phyloP scores from a whole-genome alignment of 2,888 invertebrate species.

The Dasypogon diadema region DNA sequence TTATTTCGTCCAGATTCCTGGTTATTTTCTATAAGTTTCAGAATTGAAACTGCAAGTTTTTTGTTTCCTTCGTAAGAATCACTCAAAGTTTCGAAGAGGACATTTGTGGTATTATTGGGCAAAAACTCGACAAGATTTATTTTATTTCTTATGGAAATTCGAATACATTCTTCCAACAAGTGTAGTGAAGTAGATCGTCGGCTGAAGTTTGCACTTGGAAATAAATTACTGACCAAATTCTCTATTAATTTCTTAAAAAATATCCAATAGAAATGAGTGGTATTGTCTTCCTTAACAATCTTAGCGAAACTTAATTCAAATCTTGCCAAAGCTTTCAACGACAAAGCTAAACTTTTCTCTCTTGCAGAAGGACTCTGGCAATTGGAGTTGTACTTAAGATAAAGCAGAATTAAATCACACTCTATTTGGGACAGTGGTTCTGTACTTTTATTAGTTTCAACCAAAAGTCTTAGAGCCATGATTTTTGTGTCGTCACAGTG shows the following conservation, averaged over 20 bases:
- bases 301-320: constrained; percentile 69
- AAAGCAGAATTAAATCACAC: constrained; percentile 74
- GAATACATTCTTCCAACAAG: constrained; percentile 68
- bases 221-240: constrained; percentile 72
- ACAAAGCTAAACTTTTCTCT: constrained; percentile 76
- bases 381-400: constrained; percentile 77
- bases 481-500: constrained; percentile 74
- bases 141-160: constrained; percentile 62
- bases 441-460: constrained; percentile 81
- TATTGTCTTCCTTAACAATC: constrained; percentile 57
- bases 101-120: constrained; percentile 57
- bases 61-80: constrained; percentile 87
- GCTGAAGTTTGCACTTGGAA: constrained; percentile 75
- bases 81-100: constrained; percentile 70
- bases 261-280: constrained; percentile 64
- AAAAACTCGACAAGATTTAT: constrained; percentile 68
- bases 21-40: constrained; percentile 65
- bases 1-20: constrained; percentile 50
- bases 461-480: constrained; percentile 76
- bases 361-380: constrained; percentile 77
- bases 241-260: constrained; percentile 70
- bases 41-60: constrained; percentile 73
- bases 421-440: constrained; percentile 75
- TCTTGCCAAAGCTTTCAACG: constrained; percentile 75
- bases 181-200: constrained; percentile 74